These are phyloP conservation scores for Leptopilina myrica DNA, from an alignment of 2,888 invertebrate genomes.

Conservation along the genomic window DNA sequence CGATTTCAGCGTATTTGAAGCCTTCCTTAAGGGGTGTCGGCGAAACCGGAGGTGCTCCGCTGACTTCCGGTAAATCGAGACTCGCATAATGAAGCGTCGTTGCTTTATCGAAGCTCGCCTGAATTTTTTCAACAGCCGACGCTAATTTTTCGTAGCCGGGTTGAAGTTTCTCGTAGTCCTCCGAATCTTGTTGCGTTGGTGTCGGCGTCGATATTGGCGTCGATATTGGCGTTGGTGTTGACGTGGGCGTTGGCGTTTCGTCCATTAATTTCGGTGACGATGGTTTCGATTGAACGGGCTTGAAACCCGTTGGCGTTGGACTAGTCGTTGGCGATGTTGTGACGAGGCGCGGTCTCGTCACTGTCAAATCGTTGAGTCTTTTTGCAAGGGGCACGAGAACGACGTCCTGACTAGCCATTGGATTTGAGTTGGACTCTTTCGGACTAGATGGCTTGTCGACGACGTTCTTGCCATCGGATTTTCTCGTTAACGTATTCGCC, in stretches of 20 bases:
- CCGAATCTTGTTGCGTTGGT: conserved; percentile 77
- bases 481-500: conserved; percentile 43
- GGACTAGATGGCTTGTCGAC: background rate
- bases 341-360: conserved; percentile 67
- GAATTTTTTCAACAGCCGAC: background rate
- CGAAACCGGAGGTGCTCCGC: conserved; percentile 71
- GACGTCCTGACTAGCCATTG: background rate
- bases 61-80: conserved; percentile 79
- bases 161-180: conserved; percentile 74
- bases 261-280: conserved; percentile 67
- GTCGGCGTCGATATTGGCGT: conserved; percentile 70
- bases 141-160: conserved; percentile 49
- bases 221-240: conserved; percentile 58
- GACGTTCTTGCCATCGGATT: conserved; percentile 37
- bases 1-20: conserved; percentile 88
- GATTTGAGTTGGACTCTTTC: conserved; percentile 10
- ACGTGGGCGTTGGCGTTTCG: conserved; percentile 56
- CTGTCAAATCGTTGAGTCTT: conserved; percentile 65
- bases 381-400: conserved; percentile 67
- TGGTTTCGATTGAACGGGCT: conserved; percentile 58
- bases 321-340: conserved; percentile 67
- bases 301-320: conserved; percentile 62
- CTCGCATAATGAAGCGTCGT: conserved; percentile 82
- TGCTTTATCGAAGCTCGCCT: background rate
- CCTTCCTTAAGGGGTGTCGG: conserved; percentile 74